A percentile compares a stretch with the other conserved stretches of the same genome.
These are phyloP conservation scores for Drosophila setosimentum DNA, from an alignment of 2,888 invertebrate species.

Conservation along the genomic window DNA sequence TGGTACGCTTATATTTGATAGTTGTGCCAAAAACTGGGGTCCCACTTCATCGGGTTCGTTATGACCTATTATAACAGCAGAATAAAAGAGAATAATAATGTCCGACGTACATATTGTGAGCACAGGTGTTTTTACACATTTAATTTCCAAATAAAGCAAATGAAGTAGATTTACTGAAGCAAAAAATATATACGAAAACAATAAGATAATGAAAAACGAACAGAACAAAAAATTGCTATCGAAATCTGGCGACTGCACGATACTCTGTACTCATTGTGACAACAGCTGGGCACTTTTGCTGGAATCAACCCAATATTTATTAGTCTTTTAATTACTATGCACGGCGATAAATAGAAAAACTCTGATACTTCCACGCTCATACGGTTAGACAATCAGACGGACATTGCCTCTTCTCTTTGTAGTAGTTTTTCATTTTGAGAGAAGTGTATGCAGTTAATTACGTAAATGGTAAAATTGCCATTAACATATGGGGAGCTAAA, in stretches of 20 bases:
- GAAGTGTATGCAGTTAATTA: constrained; percentile 15
- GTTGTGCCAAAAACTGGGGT: constrained; percentile 93
- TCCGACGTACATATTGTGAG: neutral
- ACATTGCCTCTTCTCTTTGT: neutral
- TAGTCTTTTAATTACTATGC: neutral
- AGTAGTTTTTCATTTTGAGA: neutral
- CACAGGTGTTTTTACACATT: constrained; percentile 30
- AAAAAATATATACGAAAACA: neutral
- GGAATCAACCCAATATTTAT: neutral
- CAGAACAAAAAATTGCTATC: neutral
- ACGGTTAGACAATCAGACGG: neutral
- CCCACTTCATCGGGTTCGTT: constrained; percentile 88
- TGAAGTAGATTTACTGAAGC: neutral
- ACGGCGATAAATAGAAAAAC: neutral
- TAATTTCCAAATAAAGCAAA: constrained; percentile 5
- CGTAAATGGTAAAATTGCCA: constrained; percentile 16
- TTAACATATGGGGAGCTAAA: neutral
- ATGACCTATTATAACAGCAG: constrained; percentile 87
- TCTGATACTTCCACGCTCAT: neutral
- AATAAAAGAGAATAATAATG: constrained; percentile 20
- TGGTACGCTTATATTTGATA: constrained; percentile 94
- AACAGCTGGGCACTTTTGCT: neutral
- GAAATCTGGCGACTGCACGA: neutral
- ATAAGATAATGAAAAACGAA: neutral
- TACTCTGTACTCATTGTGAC: neutral